Base-by-base conservation (phyloP, 2,888 invertebrate species). In the Chymomyza procnemis region DNA sequence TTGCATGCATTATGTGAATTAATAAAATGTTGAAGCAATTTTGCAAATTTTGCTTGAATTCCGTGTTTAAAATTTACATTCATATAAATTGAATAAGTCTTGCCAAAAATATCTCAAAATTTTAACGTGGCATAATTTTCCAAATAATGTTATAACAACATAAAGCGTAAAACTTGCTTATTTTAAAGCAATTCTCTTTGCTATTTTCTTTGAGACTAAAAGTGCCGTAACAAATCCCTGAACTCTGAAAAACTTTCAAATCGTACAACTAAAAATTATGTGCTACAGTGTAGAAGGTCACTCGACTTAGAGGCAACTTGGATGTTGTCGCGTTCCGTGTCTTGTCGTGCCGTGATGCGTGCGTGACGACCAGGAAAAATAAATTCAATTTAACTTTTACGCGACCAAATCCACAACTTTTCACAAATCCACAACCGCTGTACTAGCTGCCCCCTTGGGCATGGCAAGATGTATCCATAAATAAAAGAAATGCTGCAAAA, bases 311-410 rank as follows among this genome's bases (percentile, higher is more conserved):
- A 12, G 34, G 12, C 34, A 41, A 41, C 34, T 41, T 41, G 12
- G 34, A 9, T 41, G 34, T 9, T 12, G 34, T 26, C 26, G 4
- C 4, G 22, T n/a, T 8, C 3, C 52, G 16, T 52, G 61, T 73
- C 34, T 2, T 14, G 34, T 41, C 12, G 12, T 41, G 61, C 71
- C 34, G 12, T 14, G 34, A 12, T 2, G 12, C 12, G 34, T 41
- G 34, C 34, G 34, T 78, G 66, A 73, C 71, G 75, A 79, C 54
- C 58, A 67, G 79, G 69, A 75, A 71, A 71, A 66, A 61, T 58
- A 81, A 78, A 81, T 79, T 81, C 79, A 84, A 81, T 81, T 84
- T 78, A 81, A 79, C 71, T 78, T 76, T 78, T 79, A 71, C 69
- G 60, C 64, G 56, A 60, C 47, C 18, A 61, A 19, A 52, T 34